A percentile compares a stretch with the other conserved stretches of the same genome.
Evolutionary conservation across 2,888 invertebrate species (phyloP).

Genomic region (Pachydiplax longipennis): DNA sequence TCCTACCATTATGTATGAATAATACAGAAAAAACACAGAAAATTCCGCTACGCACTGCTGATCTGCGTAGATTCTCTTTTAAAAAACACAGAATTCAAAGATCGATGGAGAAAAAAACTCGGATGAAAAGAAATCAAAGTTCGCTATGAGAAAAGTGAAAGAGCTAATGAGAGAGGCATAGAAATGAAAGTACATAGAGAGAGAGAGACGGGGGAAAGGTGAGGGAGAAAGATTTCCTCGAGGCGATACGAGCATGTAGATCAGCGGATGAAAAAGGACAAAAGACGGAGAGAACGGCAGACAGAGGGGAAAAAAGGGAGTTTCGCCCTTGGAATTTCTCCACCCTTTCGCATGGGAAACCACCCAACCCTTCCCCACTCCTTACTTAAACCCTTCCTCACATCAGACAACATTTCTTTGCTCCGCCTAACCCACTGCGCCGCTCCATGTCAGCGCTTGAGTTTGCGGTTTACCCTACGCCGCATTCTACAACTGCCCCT

Average conservation of each 20-base stretch:
- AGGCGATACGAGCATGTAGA: neutral
- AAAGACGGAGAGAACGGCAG: neutral
- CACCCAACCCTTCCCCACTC: neutral
- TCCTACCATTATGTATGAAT: too few species aligned
- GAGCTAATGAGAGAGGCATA: neutral
- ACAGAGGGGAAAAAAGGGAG: neutral
- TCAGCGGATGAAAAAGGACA: neutral
- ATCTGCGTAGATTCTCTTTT: too few species aligned
- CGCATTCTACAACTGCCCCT: slow-evolving; percentile 4
- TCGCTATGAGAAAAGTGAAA: too few species aligned
- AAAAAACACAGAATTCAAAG: too few species aligned
- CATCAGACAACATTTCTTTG: neutral
- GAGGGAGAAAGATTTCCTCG: neutral
- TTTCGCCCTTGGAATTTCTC: neutral
- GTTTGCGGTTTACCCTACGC: slow-evolving; percentile 10
- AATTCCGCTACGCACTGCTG: too few species aligned
- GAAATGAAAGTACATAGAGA: neutral
- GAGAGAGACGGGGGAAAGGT: neutral
- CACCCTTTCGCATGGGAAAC: neutral
- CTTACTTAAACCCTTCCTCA: neutral
- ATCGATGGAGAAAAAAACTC: too few species aligned
- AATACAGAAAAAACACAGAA: too few species aligned
- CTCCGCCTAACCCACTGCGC: neutral
- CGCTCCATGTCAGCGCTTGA: slow-evolving; percentile 17
- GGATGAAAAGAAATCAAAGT: too few species aligned